phyloP scores from a whole-genome alignment of 2,888 invertebrate genomes.

The Cataglyphis cursor region DNA sequence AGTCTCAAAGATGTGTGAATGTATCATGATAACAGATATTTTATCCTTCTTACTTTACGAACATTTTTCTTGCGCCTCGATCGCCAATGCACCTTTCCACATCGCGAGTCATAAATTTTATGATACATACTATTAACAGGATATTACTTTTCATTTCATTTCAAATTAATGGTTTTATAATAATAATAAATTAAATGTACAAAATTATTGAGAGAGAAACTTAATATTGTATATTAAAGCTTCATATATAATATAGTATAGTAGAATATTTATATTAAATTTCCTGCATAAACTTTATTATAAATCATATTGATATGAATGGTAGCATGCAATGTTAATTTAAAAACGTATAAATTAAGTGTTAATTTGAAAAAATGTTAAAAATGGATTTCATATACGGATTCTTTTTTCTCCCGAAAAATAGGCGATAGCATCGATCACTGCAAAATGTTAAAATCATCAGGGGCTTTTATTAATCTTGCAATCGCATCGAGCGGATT shows the following conservation, averaged over 20 bases:
- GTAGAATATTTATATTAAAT: slow-evolving; percentile 3
- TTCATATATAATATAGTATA: background rate
- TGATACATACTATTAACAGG: background rate
- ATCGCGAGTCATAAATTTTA: slow-evolving; percentile 12
- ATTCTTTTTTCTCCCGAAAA: background rate
- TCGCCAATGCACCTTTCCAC: background rate
- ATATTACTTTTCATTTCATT: slow-evolving; percentile 26
- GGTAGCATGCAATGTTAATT: background rate
- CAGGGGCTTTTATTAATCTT: background rate
- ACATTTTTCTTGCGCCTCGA: background rate
- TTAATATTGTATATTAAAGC: slow-evolving; percentile 11
- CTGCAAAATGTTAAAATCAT: slow-evolving; percentile 11
- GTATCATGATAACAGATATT: slow-evolving; percentile 22
- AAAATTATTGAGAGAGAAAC: slow-evolving; percentile 32
- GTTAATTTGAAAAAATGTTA: background rate
- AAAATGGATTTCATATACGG: background rate
- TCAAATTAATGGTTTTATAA: slow-evolving; percentile 22
- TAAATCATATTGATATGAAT: slow-evolving; percentile 18
- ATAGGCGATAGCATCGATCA: background rate
- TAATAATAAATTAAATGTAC: slow-evolving; percentile 2
- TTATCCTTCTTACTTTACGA: background rate
- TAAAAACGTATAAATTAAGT: background rate
- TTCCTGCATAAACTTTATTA: background rate
- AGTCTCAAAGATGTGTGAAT: slow-evolving; percentile 1
- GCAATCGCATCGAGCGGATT: background rate